phyloP scores from a whole-genome alignment of 1,140 invertebrate genomes.

The Philopotamus ludificatus region DNA sequence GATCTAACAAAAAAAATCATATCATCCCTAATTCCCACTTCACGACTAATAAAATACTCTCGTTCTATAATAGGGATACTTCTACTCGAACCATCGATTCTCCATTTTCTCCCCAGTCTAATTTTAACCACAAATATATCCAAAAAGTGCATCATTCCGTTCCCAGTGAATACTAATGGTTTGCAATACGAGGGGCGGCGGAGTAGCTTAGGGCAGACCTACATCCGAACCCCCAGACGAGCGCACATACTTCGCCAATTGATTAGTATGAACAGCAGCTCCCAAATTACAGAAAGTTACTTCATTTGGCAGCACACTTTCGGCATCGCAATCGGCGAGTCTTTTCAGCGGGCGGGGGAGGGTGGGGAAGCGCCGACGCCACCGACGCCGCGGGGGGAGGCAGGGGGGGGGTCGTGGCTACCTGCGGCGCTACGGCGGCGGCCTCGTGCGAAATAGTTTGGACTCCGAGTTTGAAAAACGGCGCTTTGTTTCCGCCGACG shows the following conservation, averaged over 20 bases:
- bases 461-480: not conserved
- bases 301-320: slow-evolving; percentile 42
- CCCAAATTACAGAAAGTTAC: slow-evolving; percentile 43
- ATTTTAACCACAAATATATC: too few relatives aligned
- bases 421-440: slow-evolving; percentile 25
- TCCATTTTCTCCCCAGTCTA: too few relatives aligned
- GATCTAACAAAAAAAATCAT: too few relatives aligned
- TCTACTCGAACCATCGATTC: not conserved
- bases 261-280: slow-evolving; percentile 43
- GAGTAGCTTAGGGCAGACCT: too few relatives aligned
- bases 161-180: too few relatives aligned
- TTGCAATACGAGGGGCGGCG: not conserved
- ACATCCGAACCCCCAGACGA: not conserved
- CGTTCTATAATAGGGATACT: not conserved
- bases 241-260: slow-evolving; percentile 37
- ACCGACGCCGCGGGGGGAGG: not conserved
- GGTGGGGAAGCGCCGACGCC: not conserved
- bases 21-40: too few relatives aligned
- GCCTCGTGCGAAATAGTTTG: not conserved
- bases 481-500: not conserved
- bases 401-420: slow-evolving; percentile 22
- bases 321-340: slow-evolving; percentile 41
- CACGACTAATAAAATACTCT: not conserved
- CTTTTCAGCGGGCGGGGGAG: slow-evolving; percentile 29
- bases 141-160: too few relatives aligned